A percentile compares a stretch with the other conserved stretches of the same genome.
Conservation (phyloP, 2,888 invertebrate genomes). For the Diarsia rubi region DNA sequence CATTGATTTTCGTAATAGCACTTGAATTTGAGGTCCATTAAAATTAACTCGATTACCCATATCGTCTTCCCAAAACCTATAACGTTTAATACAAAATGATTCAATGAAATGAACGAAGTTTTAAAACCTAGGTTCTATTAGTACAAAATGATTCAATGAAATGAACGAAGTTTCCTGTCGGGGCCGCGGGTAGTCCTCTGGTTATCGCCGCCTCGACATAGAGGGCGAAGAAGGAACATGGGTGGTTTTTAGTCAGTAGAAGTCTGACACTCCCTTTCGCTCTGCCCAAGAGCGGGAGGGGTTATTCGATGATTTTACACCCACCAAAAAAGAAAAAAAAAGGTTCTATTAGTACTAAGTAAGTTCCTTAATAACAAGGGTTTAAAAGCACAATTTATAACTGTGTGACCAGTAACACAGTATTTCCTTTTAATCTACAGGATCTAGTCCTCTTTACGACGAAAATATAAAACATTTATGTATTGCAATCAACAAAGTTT, state of each 20-base stretch:
- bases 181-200: too few species aligned
- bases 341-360: background rate
- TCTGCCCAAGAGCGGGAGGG: too few species aligned
- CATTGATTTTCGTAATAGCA: background rate
- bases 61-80: background rate
- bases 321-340: too few species aligned
- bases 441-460: slow-evolving; percentile 18
- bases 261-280: too few species aligned
- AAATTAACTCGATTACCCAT: background rate
- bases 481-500: slow-evolving; percentile 26
- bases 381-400: background rate
- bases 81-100: background rate
- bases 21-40: background rate
- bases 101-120: background rate
- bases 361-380: background rate
- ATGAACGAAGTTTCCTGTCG: too few species aligned
- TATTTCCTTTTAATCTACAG: background rate
- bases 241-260: too few species aligned
- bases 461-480: slow-evolving; percentile 41
- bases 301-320: too few species aligned
- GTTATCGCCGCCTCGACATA: too few species aligned
- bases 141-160: too few species aligned
- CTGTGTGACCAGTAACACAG: background rate
- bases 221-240: too few species aligned
- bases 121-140: background rate